A percentile compares a stretch with the other conserved stretches of the same genome.
Evolutionary conservation across 2,113 vertebrate genomes (phyloP).

Genomic region (Dromiciops gliroides): DNA sequence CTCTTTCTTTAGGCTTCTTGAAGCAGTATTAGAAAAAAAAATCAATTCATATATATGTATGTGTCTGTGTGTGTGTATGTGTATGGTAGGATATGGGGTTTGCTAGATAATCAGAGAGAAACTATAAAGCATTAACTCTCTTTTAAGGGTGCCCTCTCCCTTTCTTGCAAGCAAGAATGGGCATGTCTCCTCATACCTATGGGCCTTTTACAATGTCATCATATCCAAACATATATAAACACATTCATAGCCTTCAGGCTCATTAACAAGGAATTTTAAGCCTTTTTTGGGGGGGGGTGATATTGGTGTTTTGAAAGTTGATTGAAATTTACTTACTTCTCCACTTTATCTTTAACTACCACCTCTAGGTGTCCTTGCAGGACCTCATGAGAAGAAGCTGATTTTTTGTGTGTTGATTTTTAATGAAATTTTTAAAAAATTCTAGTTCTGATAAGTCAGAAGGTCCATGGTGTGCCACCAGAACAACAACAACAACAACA

Average conservation of each 20-base stretch:
- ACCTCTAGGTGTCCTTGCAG: conserved; percentile 61
- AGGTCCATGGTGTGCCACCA: background rate
- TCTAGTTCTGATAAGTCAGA: background rate
- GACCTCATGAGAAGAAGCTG: conserved; percentile 16
- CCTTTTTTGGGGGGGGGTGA: background rate
- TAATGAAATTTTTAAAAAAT: background rate
- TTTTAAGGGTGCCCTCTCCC: background rate
- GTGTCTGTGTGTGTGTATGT: background rate
- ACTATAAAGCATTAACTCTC: background rate
- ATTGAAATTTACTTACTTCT: background rate
- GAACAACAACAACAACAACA: background rate
- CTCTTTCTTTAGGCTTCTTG: background rate
- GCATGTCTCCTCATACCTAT: background rate
- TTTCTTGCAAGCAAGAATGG: background rate
- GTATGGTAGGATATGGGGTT: background rate
- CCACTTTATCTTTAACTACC: conserved; percentile 14
- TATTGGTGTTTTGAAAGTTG: background rate
- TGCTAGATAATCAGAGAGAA: background rate
- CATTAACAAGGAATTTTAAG: background rate
- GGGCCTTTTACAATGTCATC: background rate
- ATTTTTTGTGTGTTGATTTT: background rate
- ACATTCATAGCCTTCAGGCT: background rate
- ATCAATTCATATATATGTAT: background rate
- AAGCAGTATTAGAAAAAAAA: background rate
- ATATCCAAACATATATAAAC: background rate